phyloP scores from a whole-genome alignment of 2,888 invertebrate genomes.

The Seira ritae region DNA sequence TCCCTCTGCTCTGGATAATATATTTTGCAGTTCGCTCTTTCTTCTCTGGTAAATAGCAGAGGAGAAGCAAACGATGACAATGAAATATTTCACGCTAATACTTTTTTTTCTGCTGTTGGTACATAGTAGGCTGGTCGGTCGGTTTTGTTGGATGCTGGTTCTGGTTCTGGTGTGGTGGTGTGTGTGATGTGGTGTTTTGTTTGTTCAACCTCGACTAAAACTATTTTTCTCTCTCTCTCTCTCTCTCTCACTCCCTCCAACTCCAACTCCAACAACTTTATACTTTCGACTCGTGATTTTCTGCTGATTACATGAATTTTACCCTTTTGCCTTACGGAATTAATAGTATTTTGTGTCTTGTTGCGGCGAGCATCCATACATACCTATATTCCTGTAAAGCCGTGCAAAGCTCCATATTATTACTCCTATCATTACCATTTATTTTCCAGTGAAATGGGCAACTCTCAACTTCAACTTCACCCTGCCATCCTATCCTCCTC shows the following conservation, averaged over 20 bases:
- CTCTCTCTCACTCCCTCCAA: no score
- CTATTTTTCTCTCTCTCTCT: background rate
- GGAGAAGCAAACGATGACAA: conserved; percentile 41
- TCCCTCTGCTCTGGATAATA: background rate
- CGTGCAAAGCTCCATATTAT: background rate
- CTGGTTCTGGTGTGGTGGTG: background rate
- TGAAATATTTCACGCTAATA: conserved; percentile 59
- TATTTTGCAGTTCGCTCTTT: no score
- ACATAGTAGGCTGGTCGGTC: background rate
- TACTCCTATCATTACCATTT: conserved; percentile 7
- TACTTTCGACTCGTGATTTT: background rate
- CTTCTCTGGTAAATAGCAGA: no score
- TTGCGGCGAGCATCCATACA: background rate
- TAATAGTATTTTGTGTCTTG: background rate
- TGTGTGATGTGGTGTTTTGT: background rate
- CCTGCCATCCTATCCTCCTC: no score
- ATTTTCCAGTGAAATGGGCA: background rate
- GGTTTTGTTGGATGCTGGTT: background rate
- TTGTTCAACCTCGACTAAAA: conserved; percentile 5
- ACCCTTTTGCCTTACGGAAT: conserved; percentile 13
- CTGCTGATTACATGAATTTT: conserved; percentile 1
- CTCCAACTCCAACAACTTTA: no score
- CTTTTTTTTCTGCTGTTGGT: conserved; percentile 14
- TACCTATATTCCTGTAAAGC: background rate
- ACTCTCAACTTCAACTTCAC: background rate